Evolutionary conservation across 1,140 invertebrate genomes (phyloP).

Genomic region (Dendroctonus ponderosae): DNA sequence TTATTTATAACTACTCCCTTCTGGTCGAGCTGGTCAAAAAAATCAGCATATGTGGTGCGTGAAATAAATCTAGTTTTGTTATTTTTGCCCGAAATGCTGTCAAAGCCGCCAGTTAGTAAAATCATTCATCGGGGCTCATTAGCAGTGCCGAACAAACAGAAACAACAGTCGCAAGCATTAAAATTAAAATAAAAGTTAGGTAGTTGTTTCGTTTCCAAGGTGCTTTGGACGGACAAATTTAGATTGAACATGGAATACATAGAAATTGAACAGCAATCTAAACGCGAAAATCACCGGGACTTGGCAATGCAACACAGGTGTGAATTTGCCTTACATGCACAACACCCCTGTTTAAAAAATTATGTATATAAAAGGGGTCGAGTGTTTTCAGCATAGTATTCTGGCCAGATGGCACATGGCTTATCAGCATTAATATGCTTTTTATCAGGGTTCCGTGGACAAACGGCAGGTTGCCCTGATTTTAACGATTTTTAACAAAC

Average conservation of each 20-base stretch:
- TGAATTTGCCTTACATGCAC: too few species aligned
- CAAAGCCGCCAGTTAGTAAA: conserved; percentile 12
- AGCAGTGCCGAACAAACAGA: conserved; percentile 1
- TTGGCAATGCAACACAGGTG: too few species aligned
- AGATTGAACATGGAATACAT: too few species aligned
- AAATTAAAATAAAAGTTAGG: conserved; percentile 8
- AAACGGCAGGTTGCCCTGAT: too few species aligned
- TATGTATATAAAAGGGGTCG: conserved; percentile 4
- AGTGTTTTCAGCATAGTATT: background rate
- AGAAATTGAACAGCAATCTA: too few species aligned
- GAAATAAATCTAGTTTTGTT: conserved; percentile 23
- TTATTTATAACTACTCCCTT: conserved; percentile 24
- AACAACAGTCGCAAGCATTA: conserved; percentile 1
- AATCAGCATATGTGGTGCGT: conserved; percentile 16
- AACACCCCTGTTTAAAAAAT: conserved; percentile 2
- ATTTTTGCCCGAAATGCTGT: conserved; percentile 20
- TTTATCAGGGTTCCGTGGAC: too few species aligned
- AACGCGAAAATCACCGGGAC: too few species aligned
- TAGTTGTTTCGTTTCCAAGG: too few species aligned
- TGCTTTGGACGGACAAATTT: too few species aligned
- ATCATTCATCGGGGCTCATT: conserved; percentile 24
- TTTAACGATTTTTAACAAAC: too few species aligned
- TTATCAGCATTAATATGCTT: too few species aligned
- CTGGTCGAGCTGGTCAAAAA: conserved; percentile 14
- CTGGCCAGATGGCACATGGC: too few species aligned